A percentile compares a stretch with the other conserved stretches of the same genome.
phyloP scores from a whole-genome alignment of 1,140 invertebrate species.

The Drosophila tristis region DNA sequence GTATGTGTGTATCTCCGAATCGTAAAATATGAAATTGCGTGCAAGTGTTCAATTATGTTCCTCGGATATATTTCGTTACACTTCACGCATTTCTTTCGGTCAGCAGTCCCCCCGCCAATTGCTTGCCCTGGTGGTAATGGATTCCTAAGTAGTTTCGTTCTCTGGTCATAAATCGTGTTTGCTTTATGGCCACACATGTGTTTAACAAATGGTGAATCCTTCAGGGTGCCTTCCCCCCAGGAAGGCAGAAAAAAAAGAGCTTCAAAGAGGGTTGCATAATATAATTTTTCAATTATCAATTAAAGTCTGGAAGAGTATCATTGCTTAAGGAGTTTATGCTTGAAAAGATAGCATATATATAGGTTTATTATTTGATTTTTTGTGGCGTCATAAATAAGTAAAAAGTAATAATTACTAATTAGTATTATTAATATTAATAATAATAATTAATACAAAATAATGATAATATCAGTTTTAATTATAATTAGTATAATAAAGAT shows the following conservation, averaged over 20 bases:
- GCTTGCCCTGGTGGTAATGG: slow-evolving; percentile 45
- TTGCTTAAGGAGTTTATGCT: too few species aligned
- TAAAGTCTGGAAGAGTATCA: too few species aligned
- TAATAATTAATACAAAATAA: too few species aligned
- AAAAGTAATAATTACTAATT: too few species aligned
- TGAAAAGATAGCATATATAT: too few species aligned
- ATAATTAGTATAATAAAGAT: too few species aligned
- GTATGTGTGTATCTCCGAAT: slow-evolving; percentile 52
- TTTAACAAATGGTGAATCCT: slow-evolving; percentile 40
- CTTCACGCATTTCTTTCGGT: slow-evolving; percentile 68
- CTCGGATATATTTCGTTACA: slow-evolving; percentile 52
- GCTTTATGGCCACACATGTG: slow-evolving; percentile 16
- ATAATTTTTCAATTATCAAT: too few species aligned
- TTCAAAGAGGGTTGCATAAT: neutral
- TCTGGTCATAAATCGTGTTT: slow-evolving; percentile 33
- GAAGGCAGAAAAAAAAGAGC: neutral
- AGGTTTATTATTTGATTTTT: too few species aligned
- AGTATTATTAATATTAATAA: too few species aligned
- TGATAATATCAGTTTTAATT: too few species aligned
- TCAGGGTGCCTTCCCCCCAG: neutral
- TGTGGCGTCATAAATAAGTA: too few species aligned
- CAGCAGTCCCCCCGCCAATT: slow-evolving; percentile 24
- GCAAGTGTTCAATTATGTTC: slow-evolving; percentile 74
- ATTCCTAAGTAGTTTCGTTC: slow-evolving; percentile 67
- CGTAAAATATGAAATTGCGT: slow-evolving; percentile 77